Base-by-base conservation (phyloP, 1,140 invertebrate species). In the Octopus sinensis region DNA sequence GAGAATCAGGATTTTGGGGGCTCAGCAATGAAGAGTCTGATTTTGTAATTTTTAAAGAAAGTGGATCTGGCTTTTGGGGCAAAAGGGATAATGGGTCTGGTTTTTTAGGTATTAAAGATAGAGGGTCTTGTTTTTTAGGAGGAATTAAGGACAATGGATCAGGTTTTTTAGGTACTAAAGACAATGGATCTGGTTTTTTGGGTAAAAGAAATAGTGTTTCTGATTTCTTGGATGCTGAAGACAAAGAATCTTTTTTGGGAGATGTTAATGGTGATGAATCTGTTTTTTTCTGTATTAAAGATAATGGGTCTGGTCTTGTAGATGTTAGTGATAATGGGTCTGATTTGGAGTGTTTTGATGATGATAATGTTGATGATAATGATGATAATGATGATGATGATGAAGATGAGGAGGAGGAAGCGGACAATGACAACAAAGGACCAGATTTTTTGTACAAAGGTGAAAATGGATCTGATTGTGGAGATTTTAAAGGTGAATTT, bases 1-100 rank as follows among this genome's bases (percentile, higher is more conserved):
- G 30, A n/a, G 68, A 23, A 73, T 73, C 68, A 4, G 68, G 68
- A n/a, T 23, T 13, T 73, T 23, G 17, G 17, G 68, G 5, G 30
- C 9, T 62, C 9, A 62, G 56, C 9, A 23, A 73, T 12, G 30
- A 23, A 6, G 68, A 23, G 68, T 73, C 68, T n/a, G 68, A 23
- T 73, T 73, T 73, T 73, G 17, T 73, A 17, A 73, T 13, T 73
- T n/a, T n/a, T 73, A 73, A 73, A 23, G 68, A 73, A n/a, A 73
- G 13, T 13, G 68, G 68, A 17, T 73, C 68, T 73, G 68, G 68
- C 68, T 23, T 73, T n/a, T 13, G 17, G 30, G 68, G 68, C 4
- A 23, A n/a, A 23, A 73, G 68, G 30, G 68, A 17, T 6, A 12
- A 23, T 13, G 68, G 68, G 9, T 73, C 68, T 73, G 68, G 68